Percentiles rank a stretch among this genome's conserved stretches.
Evolutionary conservation across 1,140 invertebrate genomes (phyloP).

Genomic region (Oedothorax gibbosus): DNA sequence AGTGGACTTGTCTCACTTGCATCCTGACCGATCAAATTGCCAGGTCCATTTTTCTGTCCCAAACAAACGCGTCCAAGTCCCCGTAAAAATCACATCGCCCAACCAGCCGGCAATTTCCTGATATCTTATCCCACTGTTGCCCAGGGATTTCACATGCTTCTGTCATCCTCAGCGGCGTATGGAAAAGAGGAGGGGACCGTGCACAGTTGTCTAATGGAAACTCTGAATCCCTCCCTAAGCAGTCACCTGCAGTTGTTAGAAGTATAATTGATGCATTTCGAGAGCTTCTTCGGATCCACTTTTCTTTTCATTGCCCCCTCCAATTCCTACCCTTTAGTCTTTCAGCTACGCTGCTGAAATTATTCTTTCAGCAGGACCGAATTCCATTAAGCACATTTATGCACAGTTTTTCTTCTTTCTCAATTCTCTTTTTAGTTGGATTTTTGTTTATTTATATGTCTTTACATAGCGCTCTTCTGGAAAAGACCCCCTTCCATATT

Average conservation of each 20-base stretch:
- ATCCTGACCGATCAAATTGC: no score
- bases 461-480: slow-evolving; percentile 46
- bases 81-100: slow-evolving; percentile 46
- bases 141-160: slow-evolving; percentile 48
- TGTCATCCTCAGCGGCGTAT: slow-evolving; percentile 50
- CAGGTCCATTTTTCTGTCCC: no score
- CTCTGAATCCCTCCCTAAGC: slow-evolving; percentile 32
- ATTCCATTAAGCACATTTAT: slow-evolving; percentile 58
- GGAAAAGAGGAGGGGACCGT: slow-evolving; percentile 25
- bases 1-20: no score
- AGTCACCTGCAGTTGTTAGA: slow-evolving; percentile 60
- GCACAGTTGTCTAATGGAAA: slow-evolving; percentile 55
- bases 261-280: slow-evolving; percentile 58
- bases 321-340: slow-evolving; percentile 45
- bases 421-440: neutral
- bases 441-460: slow-evolving; percentile 61
- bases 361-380: slow-evolving; percentile 50
- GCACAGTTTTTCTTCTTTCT: slow-evolving; percentile 15
- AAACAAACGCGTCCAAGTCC: neutral
- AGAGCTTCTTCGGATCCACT: slow-evolving; percentile 42
- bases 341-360: slow-evolving; percentile 52
- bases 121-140: slow-evolving; percentile 56
- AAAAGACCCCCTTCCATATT: slow-evolving; percentile 20
- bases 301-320: slow-evolving; percentile 15
- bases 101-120: slow-evolving; percentile 53